Evolutionary conservation across 2,113 vertebrate genomes (phyloP).

Genomic region (Polyodon spathula): DNA sequence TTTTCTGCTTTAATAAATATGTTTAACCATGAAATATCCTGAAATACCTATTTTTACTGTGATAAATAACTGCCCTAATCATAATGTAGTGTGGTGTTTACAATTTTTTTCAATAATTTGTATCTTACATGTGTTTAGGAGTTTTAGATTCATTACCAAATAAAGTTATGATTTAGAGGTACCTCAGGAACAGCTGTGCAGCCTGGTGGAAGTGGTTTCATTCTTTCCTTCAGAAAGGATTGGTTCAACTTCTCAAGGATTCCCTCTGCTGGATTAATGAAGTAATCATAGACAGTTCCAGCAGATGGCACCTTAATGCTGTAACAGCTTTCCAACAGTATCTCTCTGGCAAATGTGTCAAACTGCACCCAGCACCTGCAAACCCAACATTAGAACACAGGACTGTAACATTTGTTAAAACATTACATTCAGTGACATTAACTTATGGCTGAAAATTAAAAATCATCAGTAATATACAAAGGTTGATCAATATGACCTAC

Average conservation of each 20-base stretch:
- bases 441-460: too few species aligned
- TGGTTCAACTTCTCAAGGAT: constrained; percentile 16
- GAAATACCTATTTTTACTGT: too few species aligned
- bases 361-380: constrained; percentile 60
- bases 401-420: background rate
- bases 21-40: too few species aligned
- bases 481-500: too few species aligned
- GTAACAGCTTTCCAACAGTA: constrained; percentile 40
- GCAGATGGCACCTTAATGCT: constrained; percentile 46
- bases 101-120: too few species aligned
- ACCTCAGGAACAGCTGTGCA: constrained; percentile 55
- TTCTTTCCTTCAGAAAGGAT: constrained; percentile 25
- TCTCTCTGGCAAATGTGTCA: constrained; percentile 46
- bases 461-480: too few species aligned
- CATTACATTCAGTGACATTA: background rate
- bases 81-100: background rate
- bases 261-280: constrained; percentile 42
- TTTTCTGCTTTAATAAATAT: too few species aligned
- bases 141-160: background rate
- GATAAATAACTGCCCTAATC: too few species aligned
- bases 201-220: constrained; percentile 24
- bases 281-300: constrained; percentile 61
- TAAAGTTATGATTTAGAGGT: too few species aligned
- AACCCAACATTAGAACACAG: constrained; percentile 5
- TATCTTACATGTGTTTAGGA: too few species aligned